Evolutionary conservation across 1,140 invertebrate species (phyloP).

Genomic region (Teleopsis dalmanni): DNA sequence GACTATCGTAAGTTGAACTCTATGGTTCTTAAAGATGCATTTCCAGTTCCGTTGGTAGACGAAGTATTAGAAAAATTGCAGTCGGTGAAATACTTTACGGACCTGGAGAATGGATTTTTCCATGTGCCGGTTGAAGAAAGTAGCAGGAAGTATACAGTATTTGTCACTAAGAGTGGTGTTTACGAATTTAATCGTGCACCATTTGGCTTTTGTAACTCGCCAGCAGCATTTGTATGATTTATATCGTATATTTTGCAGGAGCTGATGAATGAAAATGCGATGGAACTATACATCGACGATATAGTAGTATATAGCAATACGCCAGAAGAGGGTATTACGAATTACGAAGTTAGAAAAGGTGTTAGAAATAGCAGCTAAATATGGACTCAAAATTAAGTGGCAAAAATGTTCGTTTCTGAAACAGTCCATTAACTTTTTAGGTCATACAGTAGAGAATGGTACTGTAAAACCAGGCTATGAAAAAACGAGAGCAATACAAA

Average conservation of each 20-base stretch:
- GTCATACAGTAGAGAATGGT: slow-evolving; percentile 18
- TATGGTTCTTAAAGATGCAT: slow-evolving; percentile 31
- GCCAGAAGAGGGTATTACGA: neutral
- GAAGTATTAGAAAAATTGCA: slow-evolving; percentile 30
- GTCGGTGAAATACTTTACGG: slow-evolving; percentile 31
- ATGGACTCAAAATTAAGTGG: neutral
- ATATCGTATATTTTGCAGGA: neutral
- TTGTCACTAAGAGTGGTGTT: slow-evolving; percentile 38
- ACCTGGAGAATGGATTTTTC: slow-evolving; percentile 8
- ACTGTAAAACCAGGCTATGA: slow-evolving; percentile 14
- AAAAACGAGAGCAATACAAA: neutral
- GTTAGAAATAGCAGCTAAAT: neutral
- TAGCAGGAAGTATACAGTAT: slow-evolving; percentile 35
- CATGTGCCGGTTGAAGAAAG: slow-evolving; percentile 23
- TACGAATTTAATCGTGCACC: slow-evolving; percentile 45
- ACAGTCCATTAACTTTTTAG: slow-evolving; percentile 17
- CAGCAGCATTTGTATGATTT: slow-evolving; percentile 6
- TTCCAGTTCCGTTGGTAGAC: slow-evolving; percentile 35
- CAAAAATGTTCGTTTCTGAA: slow-evolving; percentile 33
- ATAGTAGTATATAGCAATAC: neutral
- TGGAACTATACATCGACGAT: neutral
- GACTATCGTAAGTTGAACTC: slow-evolving; percentile 41
- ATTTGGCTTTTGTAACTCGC: slow-evolving; percentile 10
- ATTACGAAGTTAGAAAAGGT: neutral
- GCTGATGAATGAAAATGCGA: neutral